Base-by-base conservation (phyloP, 2,888 invertebrate species). In the Gisinianus flammeolus region DNA sequence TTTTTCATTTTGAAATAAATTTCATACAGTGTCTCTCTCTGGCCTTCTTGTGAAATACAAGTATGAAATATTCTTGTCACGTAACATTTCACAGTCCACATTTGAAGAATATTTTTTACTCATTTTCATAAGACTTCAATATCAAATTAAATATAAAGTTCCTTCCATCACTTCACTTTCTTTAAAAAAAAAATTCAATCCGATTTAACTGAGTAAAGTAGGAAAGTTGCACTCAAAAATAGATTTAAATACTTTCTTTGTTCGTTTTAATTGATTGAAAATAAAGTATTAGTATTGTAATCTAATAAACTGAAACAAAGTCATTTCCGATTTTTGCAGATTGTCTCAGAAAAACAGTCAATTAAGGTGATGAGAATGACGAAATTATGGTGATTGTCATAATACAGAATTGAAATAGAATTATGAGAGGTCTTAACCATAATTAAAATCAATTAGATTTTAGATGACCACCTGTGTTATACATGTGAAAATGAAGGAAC, bases 311-410 rank as follows among this genome's bases (percentile, higher is more conserved):
- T 72, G 26, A 72, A 72, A 62, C 54, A 22, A 66, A 66, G 66
- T 52, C 68, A 56, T 78, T 78, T 78, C 78, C 78, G 78, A 78
- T 78, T 78, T 78, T 78, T 78, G 78, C 78, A 78, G 75, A 52
- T 75, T 69, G 26, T 78, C 70, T 62, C 56, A 22, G n/a, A 44
- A 74, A 74, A 62, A 62, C 22, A 72, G 71, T 62, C 69, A 33
- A 75, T 28, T 33, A 64, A 44, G 33, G 62, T 26, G 62, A 26
- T 62, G 62, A 62, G 62, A 62, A 26, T 26, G 22, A 62, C 62
- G 62, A 62, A 62, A 62, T 24, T 6, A 62, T 24, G 62, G 28
- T 62, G 62, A 52, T 33, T 74, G 31, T 22, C 31, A 26, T 58
- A 58, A 56, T 58, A 64, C 35, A 64, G 62, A 35, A 73, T 30